phyloP scores from a whole-genome alignment of 2,888 invertebrate species.

The Merodon equestris region DNA sequence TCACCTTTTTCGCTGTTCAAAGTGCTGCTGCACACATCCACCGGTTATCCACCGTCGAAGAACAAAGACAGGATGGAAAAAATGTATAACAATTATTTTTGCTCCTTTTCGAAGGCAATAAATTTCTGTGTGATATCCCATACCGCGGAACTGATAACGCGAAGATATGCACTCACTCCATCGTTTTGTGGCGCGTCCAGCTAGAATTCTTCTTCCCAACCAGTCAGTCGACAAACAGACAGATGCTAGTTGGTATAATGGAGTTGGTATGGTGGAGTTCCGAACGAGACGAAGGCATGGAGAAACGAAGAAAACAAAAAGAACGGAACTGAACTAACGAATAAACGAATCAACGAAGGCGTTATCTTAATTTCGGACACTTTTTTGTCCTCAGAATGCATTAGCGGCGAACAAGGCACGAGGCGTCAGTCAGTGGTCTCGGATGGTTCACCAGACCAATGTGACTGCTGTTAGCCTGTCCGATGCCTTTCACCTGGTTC shows the following conservation, averaged over 20 bases:
- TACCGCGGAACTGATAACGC: slow-evolving; percentile 65
- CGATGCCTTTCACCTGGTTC: slow-evolving; percentile 61
- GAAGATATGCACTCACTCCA: slow-evolving; percentile 52
- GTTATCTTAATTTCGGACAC: slow-evolving; percentile 71
- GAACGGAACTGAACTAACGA: slow-evolving; percentile 57
- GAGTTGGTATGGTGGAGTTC: not conserved
- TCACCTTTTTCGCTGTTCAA: slow-evolving; percentile 56
- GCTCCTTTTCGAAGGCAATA: slow-evolving; percentile 63
- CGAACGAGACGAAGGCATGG: not conserved
- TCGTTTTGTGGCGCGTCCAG: not conserved
- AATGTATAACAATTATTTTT: slow-evolving; percentile 63
- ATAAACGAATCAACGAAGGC: slow-evolving; percentile 58
- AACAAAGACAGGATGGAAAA: not conserved
- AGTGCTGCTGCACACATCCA: slow-evolving; percentile 50
- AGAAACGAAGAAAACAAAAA: slow-evolving; percentile 21
- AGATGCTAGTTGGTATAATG: no score
- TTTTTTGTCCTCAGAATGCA: slow-evolving; percentile 71
- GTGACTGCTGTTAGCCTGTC: slow-evolving; percentile 6
- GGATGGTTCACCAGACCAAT: slow-evolving; percentile 41
- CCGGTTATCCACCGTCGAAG: not conserved
- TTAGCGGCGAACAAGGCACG: slow-evolving; percentile 71
- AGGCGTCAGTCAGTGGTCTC: slow-evolving; percentile 66
- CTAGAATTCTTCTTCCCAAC: not conserved
- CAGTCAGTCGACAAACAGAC: slow-evolving; percentile 5
- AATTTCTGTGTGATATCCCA: slow-evolving; percentile 64